Evolutionary conservation across 2,113 vertebrate species (phyloP), one percentile per base, ranked within the genome.

Genomic region (Asarcornis scutulata): DNA sequence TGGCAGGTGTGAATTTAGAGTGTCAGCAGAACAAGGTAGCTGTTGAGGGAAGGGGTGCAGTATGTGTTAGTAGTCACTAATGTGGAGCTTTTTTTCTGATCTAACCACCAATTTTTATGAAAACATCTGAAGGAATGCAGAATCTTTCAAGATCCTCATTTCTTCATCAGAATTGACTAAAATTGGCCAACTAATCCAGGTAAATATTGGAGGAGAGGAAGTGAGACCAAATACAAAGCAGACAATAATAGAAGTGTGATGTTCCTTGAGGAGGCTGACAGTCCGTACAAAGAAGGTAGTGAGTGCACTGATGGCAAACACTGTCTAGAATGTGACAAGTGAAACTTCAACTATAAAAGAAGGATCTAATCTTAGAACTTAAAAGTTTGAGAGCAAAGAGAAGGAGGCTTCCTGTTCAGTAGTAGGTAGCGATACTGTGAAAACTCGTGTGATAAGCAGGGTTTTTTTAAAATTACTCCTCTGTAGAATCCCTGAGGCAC

Each of bases 371-470:
- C n/a, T 91, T 67, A 89, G 72, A 89, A 50, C 40, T 55, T 13
- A 8, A 27, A 34, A 55, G 12, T 44, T 48, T 48, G 46, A 89
- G 4, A 46, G 20, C 48, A 52, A 79, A 44, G 53, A 83, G 46
- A 13, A 85, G 23, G 53, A 32, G 5, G 17, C 38, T 77, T 7
- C 31, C 25, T 38, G 3, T 32, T 71, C 42, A 27, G 36, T 56
- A 34, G 14, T 1, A 36, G 18, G 25, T 4, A 46, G 56, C 2
- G n/a, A n/a, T 32, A 6, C 0, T 58, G 8, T 58, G 34, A 56
- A 68, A 79, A 72, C 17, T 26, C 14, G 5, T 0, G 0, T 5
- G 32, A 53, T 68, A 11, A 59, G 42, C 44, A 72, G 38, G 9
- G 8, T 42, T 23, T 59, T 22, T 60, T 23, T 10, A 7, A 44